Percentiles rank a stretch among this genome's conserved stretches.
These are phyloP conservation scores for Leptogaster cylindrica DNA, from an alignment of 2,888 invertebrate genomes.

Conservation along the genomic window DNA sequence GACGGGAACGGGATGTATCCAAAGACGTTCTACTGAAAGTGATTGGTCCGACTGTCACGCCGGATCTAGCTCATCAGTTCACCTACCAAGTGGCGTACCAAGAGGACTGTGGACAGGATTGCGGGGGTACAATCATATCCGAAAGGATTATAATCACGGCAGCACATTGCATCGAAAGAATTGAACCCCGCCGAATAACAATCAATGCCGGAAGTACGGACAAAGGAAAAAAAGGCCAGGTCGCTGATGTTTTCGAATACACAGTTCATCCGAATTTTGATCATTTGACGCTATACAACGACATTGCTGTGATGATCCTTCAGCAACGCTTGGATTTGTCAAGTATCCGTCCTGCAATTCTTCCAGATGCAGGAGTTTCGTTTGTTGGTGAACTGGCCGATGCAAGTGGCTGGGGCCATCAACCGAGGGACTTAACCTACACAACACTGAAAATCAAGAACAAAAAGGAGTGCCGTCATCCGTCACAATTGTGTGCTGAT, in stretches of 20 bases:
- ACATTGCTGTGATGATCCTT: not conserved
- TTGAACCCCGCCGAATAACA: not conserved
- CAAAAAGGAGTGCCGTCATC: not conserved
- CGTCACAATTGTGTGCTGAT: not conserved
- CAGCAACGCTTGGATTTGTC: not conserved
- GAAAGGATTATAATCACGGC: not conserved
- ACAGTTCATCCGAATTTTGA: not conserved
- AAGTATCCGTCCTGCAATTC: not conserved
- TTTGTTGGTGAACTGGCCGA: not conserved
- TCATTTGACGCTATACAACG: not conserved
- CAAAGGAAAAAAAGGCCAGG: not conserved
- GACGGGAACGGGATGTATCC: too few species aligned
- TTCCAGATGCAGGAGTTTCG: not conserved
- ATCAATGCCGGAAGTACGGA: not conserved
- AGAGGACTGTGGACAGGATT: not conserved
- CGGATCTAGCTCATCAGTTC: not conserved
- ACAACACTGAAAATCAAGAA: not conserved
- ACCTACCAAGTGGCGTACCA: not conserved
- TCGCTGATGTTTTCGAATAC: not conserved
- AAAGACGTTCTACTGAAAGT: not conserved
- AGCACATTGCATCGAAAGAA: not conserved
- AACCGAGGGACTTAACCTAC: not conserved
- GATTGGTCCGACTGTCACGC: not conserved
- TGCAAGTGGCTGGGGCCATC: not conserved
- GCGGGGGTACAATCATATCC: constrained; percentile 1